phyloP scores from a whole-genome alignment of 2,888 invertebrate genomes.

The Margaritifera margaritifera region DNA sequence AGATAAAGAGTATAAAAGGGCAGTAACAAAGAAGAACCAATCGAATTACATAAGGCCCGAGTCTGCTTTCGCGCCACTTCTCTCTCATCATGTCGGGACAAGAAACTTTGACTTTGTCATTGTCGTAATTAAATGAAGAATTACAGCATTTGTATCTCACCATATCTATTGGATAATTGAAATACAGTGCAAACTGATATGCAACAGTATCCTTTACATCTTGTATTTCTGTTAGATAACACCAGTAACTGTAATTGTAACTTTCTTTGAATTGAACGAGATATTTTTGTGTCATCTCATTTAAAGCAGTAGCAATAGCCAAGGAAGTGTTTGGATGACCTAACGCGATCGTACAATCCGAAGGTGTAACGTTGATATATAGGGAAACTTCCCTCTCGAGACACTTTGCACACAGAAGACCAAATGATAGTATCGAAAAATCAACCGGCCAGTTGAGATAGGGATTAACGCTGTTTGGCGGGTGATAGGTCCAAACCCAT shows the following conservation, averaged over 20 bases:
- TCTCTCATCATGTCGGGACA: too few species aligned
- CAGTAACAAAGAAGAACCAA: too few species aligned
- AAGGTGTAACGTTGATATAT: conserved; percentile 5
- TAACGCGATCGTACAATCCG: conserved; percentile 14
- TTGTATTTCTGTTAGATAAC: conserved; percentile 19
- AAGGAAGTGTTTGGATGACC: conserved; percentile 9
- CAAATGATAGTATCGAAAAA: conserved; percentile 24
- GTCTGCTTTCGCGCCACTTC: too few species aligned
- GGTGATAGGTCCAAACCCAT: conserved; percentile 30
- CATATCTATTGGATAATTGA: conserved; percentile 19
- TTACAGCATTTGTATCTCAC: conserved; percentile 24
- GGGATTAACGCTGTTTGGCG: conserved; percentile 12
- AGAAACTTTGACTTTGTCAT: too few species aligned
- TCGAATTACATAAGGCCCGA: too few species aligned
- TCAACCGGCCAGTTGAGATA: conserved; percentile 30
- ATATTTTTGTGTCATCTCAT: conserved; percentile 18
- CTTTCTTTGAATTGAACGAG: conserved; percentile 1
- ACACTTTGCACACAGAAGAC: conserved; percentile 22
- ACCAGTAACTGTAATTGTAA: conserved; percentile 14
- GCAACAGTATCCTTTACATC: conserved; percentile 13
- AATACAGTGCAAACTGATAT: conserved; percentile 22
- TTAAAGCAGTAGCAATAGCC: conserved; percentile 13
- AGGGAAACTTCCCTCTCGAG: conserved; percentile 1
- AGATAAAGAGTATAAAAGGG: too few species aligned
- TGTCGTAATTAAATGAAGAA: too few species aligned